Base-by-base conservation (phyloP, 2,113 vertebrate genomes). In the Pyrgilauda ruficollis region DNA sequence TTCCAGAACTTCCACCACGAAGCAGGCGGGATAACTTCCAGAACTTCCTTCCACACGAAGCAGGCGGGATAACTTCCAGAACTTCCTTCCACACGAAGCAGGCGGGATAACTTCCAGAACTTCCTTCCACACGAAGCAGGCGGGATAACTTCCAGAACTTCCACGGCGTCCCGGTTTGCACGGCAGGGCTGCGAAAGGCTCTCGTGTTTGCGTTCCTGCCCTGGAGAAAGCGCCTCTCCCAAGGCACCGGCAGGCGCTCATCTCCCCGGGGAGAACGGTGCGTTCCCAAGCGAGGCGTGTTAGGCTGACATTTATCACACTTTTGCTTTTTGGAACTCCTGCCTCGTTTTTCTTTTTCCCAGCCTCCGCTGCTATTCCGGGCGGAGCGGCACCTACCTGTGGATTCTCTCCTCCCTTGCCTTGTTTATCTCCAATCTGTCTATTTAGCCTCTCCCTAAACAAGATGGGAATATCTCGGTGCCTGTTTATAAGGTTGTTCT, bases 401-500 rank as follows among this genome's bases (percentile, higher is more conserved):
- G 53, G 53, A 55, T 55, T 20, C 7, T 30, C 30, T 23, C 33
- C 67, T 92, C 55, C 24, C 69, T 94, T 87, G 95, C 97, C 97
- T 97, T 97, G 96, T 96, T 98, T 98, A 96, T 97, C 97, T 95
- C 53, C 98, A 97, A 97, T 96, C 97, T 98, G 96, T 97, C 97
- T 96, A 93, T 97, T 98, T 97, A 96, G 97, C 96, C 95, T 97
- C 97, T 95, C 97, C 96, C 98, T 91, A 94, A 97, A 96, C 97
- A 94, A 98, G 98, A 96, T 86, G 97, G 97, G 98, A 98, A 97
- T 97, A 97, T 97, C 97, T 98, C 89, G 79, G 81, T 89, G 97
- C 96, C 97, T 98, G 98, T 98, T 98, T 98, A 97, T 96, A 95
- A 97, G 97, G 97, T 96, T 91, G 82, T 78, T 97, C 97, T 90